Evolutionary conservation across 1,140 invertebrate genomes (phyloP), one percentile per base, ranked within the genome.

Genomic region (Belonocnema kinseyi): DNA sequence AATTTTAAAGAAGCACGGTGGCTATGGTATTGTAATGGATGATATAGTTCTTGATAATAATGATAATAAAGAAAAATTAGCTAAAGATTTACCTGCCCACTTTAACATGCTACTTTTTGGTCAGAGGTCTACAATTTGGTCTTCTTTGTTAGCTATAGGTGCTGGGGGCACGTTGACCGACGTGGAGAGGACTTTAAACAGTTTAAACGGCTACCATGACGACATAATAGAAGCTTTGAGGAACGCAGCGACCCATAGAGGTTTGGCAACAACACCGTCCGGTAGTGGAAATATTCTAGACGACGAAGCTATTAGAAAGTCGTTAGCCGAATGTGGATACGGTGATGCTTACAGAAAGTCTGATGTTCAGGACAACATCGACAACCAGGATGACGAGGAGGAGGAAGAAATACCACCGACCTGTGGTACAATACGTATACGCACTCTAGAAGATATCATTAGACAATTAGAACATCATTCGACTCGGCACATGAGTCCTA

Each of bases 191-290:
- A 97, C 94, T 3, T 91, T 98, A 12, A 97, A 97, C 91, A 97
- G 94, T 72, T 91, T 98, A 10, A 97, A 98, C 91, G 97, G 97
- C 4, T 98, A 98, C 88, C 97, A 98, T 85, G 97, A 98, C 83
- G 96, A 97, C 83, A 96, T 98, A 82, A 92, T 98, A 66, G 96
- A 97, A 87, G 97, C 96, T 12, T 87, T 98, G 81, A 94, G 96
- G 61, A 96, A 94, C 77, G 97, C 96, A 1, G 96, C 96, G 16
- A 93, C 92, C 3, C 95, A 96, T 83, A 93, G 95, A 8, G 94
- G 94, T 61, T 73, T 89, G 70, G 91, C 92, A 10, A 93, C 91
- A 6, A 93, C 93, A 11, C 93, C 94, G 13, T 93, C 94, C 19
- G 93, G 93, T 52, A 94, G 93, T 78, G 93, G 92, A 70, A 91